Evolutionary conservation across 2,113 vertebrate species (phyloP), one percentile per base, ranked within the genome.

Genomic region (Damaliscus lunatus): DNA sequence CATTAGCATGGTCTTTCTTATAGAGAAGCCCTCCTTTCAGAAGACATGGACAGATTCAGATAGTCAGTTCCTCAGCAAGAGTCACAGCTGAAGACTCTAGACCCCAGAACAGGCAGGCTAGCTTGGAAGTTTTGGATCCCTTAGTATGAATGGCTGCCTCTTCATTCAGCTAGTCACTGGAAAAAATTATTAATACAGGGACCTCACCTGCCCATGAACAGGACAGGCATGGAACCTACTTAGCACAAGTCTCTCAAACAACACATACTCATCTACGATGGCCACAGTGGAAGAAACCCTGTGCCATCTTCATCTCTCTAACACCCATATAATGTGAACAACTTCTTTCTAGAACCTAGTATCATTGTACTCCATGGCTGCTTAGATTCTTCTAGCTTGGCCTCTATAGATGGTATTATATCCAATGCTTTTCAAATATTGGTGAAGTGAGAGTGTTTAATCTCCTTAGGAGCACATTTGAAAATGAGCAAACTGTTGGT

Each of bases 21-120:
- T 91, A 94, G 52, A 92, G 81, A 94, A 94, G 12, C 11, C 36
- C 33, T 82, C 36, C 15, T 82, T 53, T 92, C 21, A 7, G 80
- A 81, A 97, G 93, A 90, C 52, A 92, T 10, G 19, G 59, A 85
- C 53, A 80, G 55, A 57, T 96, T 96, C 46, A 84, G 59, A 67
- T 14, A 81, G 77, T 93, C 40, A 92, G n/a, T 86, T 19, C 7
- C 50, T 97, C 14, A 85, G 52, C n/a, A 55, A n/a, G 46, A 89
- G 50, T 86, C 53, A 50, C 29, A 81, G 55, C 23, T 89, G 60
- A 90, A 96, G 93, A 94, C 11, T 83, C 53, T 86, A 53, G 83
- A 27, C 12, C 33, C 14, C 5, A 6, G 16, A n/a, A 62, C 25
- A 83, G 52, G 6, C 13, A 90, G 33, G 50, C 10, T 96, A 90